Percentiles rank a stretch among this genome's conserved stretches.
These are phyloP conservation scores for Stichodactyla mertensii DNA, from an alignment of 64 coral and sea anemone genomes.

Conservation along the genomic window DNA sequence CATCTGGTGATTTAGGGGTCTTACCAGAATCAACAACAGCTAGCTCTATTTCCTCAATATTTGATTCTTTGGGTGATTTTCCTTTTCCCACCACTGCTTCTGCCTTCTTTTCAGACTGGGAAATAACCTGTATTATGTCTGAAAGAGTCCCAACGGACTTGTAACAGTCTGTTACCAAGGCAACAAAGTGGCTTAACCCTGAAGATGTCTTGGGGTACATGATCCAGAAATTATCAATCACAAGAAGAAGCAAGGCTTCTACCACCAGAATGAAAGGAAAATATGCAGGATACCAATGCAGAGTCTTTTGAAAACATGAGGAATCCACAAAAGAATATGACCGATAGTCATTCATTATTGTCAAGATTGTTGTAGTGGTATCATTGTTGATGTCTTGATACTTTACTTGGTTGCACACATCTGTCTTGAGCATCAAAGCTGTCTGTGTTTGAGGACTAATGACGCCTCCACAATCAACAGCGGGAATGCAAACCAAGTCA, in stretches of 20 bases:
- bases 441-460: neutral
- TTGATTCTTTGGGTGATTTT: neutral
- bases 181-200: conserved; percentile 39
- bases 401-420: neutral
- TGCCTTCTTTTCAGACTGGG: neutral
- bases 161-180: conserved; percentile 42
- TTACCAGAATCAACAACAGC: neutral
- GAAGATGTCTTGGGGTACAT: conserved; percentile 51
- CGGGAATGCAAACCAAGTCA: conserved; percentile 23
- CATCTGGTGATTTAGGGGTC: neutral
- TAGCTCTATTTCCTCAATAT: neutral
- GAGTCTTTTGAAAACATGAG: neutral
- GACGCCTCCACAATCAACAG: conserved; percentile 1
- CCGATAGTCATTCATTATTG: conserved; percentile 5
- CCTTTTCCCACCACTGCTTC: neutral
- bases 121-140: conserved; percentile 32
- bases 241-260: neutral
- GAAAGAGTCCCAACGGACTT: conserved; percentile 34
- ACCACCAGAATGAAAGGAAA: conserved; percentile 29
- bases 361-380: neutral
- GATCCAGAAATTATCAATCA: conserved; percentile 22
- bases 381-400: neutral
- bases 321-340: conserved; percentile 19
- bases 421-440: neutral
- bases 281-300: neutral